These are phyloP conservation scores for Aporrectodea caliginosa DNA, from an alignment of 1,140 invertebrate species.

Conservation along the genomic window DNA sequence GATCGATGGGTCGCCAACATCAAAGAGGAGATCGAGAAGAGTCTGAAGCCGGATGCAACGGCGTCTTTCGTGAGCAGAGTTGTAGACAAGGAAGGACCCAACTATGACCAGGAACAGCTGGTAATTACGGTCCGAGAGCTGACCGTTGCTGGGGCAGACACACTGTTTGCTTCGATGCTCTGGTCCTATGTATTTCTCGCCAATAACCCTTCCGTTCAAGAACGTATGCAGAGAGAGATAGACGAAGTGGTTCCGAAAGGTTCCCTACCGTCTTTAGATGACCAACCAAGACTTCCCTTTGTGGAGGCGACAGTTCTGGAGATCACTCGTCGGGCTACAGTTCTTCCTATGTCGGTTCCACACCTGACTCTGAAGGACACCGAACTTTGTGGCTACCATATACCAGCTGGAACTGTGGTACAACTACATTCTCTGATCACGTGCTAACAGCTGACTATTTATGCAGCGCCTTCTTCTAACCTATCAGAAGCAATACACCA, in stretches of 20 bases:
- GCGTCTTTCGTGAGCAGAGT: neutral
- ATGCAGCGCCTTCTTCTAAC: too few relatives aligned
- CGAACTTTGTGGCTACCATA: neutral
- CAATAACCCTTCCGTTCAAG: neutral
- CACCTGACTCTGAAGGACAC: neutral
- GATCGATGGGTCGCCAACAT: neutral
- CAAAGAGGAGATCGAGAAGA: neutral
- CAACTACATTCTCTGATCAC: too few relatives aligned
- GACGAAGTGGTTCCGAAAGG: neutral
- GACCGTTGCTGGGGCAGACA: constrained; percentile 6
- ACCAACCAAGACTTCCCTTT: neutral
- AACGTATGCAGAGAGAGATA: neutral
- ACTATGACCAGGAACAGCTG: constrained; percentile 4
- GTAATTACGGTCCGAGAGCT: neutral
- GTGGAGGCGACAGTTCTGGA: neutral
- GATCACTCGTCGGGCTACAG: neutral
- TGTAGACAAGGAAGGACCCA: constrained; percentile 15
- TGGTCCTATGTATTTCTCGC: constrained; percentile 1
- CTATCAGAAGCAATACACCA: too few relatives aligned
- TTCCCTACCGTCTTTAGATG: neutral
- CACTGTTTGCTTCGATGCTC: neutral
- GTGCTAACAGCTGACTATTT: too few relatives aligned
- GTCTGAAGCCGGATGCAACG: neutral
- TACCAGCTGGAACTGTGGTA: neutral
- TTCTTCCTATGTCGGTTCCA: neutral